Base-by-base conservation (phyloP, 2,888 invertebrate genomes). In the Eretmocerus hayati region DNA sequence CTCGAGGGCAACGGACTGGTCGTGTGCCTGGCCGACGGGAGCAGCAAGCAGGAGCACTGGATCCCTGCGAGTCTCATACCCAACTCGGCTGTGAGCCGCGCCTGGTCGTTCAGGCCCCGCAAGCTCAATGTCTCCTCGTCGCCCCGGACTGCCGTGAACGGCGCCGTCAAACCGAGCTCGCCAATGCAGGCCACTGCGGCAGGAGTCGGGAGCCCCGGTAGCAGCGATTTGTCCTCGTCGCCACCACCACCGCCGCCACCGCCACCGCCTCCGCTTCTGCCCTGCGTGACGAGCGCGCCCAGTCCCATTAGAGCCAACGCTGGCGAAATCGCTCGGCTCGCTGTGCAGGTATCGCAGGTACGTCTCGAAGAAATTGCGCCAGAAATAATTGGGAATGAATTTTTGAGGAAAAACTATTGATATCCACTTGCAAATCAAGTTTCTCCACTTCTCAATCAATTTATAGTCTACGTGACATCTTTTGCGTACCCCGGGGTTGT, bases 51-150 rank as follows among this genome's bases (percentile, higher is more conserved):
- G 48, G 69, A 70, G 50, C 61, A 69, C n/a, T 69, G 71, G 69
- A 71, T 70, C 33, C 71, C 71, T 2, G 70, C 71, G n/a, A 69
- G 69, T 56, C 64, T 70, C 20, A 66, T 70, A 37, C 67, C 69
- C 4, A 70, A 71, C 50, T 70, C 70, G 8, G 63, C 69, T 4
- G 59, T 64, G 45, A 69, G 69, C 51, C 62, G 69, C 11, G 64
- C 69, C 2, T 71, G 70, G 70, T 69, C 69, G 3, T 71, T 71
- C 46, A 62, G 70, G 20, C 69, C 70, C 15, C 60, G 67, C 9
- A 69, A 68, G 52, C 43, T 53, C 35, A 64, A 67, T 50, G n/a
- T n/a, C n/a, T n/a, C n/a, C n/a, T n/a, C n/a, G n/a, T n/a, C n/a
- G n/a, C n/a, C n/a, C n/a, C n/a, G n/a, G n/a, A 52, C 60, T 19